Evolutionary conservation across 2,113 vertebrate genomes (phyloP).

Genomic region (Halcyon malimbica): DNA sequence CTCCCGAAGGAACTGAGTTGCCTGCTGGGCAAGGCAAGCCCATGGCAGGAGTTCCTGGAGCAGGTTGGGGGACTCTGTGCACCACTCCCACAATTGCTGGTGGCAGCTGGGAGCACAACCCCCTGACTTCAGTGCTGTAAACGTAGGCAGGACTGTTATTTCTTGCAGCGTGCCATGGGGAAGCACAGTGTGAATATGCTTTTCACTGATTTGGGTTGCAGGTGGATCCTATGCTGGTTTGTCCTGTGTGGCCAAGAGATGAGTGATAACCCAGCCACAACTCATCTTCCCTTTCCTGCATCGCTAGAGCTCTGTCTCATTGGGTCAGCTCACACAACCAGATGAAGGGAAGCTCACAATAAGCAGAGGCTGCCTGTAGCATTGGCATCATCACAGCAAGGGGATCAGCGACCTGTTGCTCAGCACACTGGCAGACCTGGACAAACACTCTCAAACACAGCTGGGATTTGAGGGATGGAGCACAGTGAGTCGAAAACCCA

Average conservation of each 20-base stretch:
- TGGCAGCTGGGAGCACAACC: not conserved
- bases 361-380: not conserved
- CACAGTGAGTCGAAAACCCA: not conserved
- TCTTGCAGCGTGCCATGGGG: accelerated
- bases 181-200: not conserved
- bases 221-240: not conserved
- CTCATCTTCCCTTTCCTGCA: not conserved
- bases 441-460: not conserved
- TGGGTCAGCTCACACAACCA: not conserved
- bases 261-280: not conserved
- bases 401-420: not conserved
- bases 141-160: not conserved
- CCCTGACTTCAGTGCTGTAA: not conserved
- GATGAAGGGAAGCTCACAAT: not conserved
- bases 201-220: not conserved
- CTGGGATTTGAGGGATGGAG: not conserved
- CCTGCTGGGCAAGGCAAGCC: not conserved
- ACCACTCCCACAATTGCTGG: not conserved
- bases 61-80: not conserved
- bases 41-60: not conserved
- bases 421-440: not conserved
- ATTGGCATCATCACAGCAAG: not conserved
- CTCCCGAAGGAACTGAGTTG: conserved; percentile 18
- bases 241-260: not conserved
- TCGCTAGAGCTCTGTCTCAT: not conserved